phyloP scores from a whole-genome alignment of 2,888 invertebrate genomes.

The Chrysolina haemoptera region DNA sequence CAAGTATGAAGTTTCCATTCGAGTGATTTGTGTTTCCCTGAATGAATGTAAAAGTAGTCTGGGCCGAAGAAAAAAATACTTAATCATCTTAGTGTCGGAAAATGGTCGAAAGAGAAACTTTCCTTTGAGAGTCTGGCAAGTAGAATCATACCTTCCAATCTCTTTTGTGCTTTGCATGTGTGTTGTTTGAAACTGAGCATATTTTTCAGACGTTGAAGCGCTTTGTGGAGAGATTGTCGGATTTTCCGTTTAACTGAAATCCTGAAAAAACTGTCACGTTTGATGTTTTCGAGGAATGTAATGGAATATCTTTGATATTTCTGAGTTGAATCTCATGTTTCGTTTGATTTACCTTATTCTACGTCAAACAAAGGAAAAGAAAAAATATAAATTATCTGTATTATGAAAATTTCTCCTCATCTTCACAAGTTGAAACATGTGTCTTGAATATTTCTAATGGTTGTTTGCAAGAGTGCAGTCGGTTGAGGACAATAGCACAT shows the following conservation, averaged over 20 bases:
- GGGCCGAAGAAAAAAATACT: slow-evolving; percentile 38
- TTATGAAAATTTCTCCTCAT: no score
- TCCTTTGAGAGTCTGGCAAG: slow-evolving; percentile 38
- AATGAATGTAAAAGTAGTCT: slow-evolving; percentile 23
- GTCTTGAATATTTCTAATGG: no score
- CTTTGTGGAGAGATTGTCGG: slow-evolving; percentile 29
- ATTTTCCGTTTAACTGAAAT: slow-evolving; percentile 29
- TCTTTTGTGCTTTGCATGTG: slow-evolving; percentile 43
- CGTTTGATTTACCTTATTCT: no score
- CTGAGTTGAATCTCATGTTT: not conserved
- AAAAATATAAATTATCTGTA: no score
- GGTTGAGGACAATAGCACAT: no score
- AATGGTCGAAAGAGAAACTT: slow-evolving; percentile 39
- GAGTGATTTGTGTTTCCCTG: slow-evolving; percentile 30
- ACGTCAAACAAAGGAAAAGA: no score
- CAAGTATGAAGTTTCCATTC: slow-evolving; percentile 27
- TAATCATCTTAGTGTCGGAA: slow-evolving; percentile 43
- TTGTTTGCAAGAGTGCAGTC: no score
- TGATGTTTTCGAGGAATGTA: slow-evolving; percentile 1
- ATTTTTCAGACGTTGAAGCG: slow-evolving; percentile 36
- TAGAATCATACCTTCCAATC: slow-evolving; percentile 42
- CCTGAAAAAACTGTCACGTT: not conserved
- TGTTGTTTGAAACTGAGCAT: slow-evolving; percentile 40
- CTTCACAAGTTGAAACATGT: no score
- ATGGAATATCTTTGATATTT: not conserved